A percentile compares a stretch with the other conserved stretches of the same genome.
Conservation (phyloP, 2,888 invertebrate genomes). For the Agonopterix alstromeriana region DNA sequence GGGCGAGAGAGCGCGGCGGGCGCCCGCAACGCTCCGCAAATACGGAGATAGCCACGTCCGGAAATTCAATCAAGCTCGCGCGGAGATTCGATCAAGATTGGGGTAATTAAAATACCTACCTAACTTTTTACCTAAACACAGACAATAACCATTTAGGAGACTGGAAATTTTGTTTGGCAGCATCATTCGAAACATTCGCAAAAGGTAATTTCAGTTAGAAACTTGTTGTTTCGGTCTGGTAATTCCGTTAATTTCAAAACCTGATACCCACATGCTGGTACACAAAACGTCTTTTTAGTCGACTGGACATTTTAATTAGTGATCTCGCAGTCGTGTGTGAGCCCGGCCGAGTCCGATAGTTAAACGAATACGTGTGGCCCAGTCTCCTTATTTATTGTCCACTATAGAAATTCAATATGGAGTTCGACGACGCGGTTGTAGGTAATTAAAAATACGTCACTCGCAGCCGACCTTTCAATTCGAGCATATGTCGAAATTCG, state of each 20-base stretch:
- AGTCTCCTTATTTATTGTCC: constrained; percentile 38
- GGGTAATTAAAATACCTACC: constrained; percentile 69
- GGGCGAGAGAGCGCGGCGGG: constrained; percentile 23
- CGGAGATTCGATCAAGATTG: constrained; percentile 70
- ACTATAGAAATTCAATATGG: constrained; percentile 66
- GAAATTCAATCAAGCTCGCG: constrained; percentile 71
- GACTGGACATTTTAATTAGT: constrained; percentile 6
- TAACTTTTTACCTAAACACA: constrained; percentile 48
- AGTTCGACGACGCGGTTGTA: constrained; percentile 55
- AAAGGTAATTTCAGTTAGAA: constrained; percentile 3
- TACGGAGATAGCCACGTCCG: constrained; percentile 62
- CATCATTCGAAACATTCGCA: neutral
- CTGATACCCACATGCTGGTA: too few relatives aligned
- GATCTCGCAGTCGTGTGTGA: constrained; percentile 1
- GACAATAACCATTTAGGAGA: neutral
- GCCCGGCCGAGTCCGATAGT: constrained; percentile 1
- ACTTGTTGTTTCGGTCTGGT: constrained; percentile 1
- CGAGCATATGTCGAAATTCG: constrained; percentile 70
- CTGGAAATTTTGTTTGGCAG: neutral
- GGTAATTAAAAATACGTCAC: constrained; percentile 76
- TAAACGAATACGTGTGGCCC: constrained; percentile 6
- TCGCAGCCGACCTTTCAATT: constrained; percentile 71
- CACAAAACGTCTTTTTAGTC: neutral
- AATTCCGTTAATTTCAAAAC: neutral
- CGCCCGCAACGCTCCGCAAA: constrained; percentile 59